These are phyloP conservation scores for Pogonognathellus flavescens DNA, from an alignment of 1,140 invertebrate genomes.

Conservation along the genomic window DNA sequence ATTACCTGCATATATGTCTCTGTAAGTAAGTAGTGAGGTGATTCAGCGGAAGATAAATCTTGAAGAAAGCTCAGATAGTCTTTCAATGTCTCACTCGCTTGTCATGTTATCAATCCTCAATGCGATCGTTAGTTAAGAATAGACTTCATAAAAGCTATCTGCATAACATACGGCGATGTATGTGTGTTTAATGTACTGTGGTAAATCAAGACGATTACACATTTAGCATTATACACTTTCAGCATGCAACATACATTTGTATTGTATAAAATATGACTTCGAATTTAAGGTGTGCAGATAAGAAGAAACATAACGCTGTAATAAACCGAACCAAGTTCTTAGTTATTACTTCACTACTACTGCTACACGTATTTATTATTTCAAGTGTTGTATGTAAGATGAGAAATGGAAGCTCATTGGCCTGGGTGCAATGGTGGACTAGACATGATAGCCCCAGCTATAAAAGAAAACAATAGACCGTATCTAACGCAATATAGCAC, in stretches of 20 bases:
- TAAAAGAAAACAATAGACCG: no score
- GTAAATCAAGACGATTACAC: conserved; percentile 24
- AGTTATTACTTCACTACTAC: not conserved
- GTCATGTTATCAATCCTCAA: not conserved
- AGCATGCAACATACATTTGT: no score
- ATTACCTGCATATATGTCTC: not conserved
- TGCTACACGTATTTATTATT: not conserved
- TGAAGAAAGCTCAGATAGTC: conserved; percentile 21
- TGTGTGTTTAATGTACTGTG: not conserved
- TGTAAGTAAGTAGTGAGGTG: not conserved
- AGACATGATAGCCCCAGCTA: no score
- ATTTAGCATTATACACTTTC: not conserved
- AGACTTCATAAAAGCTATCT: not conserved
- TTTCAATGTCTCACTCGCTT: conserved; percentile 45
- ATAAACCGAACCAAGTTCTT: not conserved
- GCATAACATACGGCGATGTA: not conserved
- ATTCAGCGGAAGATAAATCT: conserved; percentile 48
- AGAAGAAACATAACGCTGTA: not conserved
- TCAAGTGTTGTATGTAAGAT: not conserved
- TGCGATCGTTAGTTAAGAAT: conserved; percentile 40
- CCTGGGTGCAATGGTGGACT: not conserved
- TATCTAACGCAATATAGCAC: not conserved
- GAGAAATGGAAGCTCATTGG: not conserved
- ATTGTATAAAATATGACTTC: no score
- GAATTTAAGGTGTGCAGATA: no score